Conservation (phyloP, 1,140 invertebrate species). For the Halesus radiatus region DNA sequence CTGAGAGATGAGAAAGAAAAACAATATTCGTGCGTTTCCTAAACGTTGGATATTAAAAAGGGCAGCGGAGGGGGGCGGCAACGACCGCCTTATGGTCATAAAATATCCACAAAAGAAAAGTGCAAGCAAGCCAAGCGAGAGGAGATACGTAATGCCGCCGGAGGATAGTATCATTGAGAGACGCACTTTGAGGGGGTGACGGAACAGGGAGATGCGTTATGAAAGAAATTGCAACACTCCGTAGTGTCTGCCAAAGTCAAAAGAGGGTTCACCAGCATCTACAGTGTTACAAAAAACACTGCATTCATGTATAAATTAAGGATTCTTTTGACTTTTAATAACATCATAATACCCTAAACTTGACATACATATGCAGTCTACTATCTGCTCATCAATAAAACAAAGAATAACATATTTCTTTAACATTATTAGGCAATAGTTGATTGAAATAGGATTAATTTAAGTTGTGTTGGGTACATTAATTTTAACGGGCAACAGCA, state of each 20-base stretch:
- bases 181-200: not conserved
- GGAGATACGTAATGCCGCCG: not conserved
- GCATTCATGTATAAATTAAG: too few species aligned
- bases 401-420: too few species aligned
- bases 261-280: not conserved
- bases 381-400: too few species aligned
- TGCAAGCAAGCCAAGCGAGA: conserved; percentile 3
- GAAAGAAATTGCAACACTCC: conserved; percentile 39
- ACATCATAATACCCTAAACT: too few species aligned
- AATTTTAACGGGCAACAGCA: too few species aligned
- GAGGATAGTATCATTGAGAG: not conserved
- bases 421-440: too few species aligned
- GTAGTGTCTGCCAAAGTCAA: not conserved
- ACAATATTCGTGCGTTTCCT: conserved; percentile 8
- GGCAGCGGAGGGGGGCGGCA: not conserved
- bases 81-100: conserved; percentile 19
- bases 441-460: too few species aligned
- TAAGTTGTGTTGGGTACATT: too few species aligned
- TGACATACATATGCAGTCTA: too few species aligned
- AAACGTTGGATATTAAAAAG: conserved; percentile 31
- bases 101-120: conserved; percentile 25
- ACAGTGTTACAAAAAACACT: not conserved
- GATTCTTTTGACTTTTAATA: too few species aligned
- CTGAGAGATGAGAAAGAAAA: not conserved
- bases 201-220: conserved; percentile 21